phyloP scores from a whole-genome alignment of 2,797 vertebrate species.

The Gorsachius magnificus region DNA sequence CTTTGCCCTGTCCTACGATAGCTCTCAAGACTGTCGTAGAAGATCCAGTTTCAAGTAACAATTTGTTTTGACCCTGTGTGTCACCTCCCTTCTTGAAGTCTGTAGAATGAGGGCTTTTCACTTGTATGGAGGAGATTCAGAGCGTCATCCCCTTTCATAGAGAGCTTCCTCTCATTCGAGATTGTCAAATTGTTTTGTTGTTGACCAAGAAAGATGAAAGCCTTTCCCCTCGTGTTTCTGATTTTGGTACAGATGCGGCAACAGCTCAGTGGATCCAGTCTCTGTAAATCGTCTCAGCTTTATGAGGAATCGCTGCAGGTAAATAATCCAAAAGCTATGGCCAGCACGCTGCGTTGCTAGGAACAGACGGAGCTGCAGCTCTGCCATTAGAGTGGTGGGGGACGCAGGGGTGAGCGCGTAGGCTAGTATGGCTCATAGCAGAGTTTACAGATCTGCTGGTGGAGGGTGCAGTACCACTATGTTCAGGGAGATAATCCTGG shows the following conservation, averaged over 20 bases:
- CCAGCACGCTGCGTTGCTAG: accelerated
- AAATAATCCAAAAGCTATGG: accelerated
- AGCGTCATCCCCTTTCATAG: background rate
- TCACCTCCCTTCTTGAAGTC: background rate
- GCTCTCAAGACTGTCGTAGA: background rate
- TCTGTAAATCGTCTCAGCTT: slow-evolving; percentile 91
- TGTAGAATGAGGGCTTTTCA: background rate
- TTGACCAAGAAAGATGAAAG: background rate
- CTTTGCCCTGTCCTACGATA: background rate
- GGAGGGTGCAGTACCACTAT: background rate
- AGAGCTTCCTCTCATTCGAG: background rate
- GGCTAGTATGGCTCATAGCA: too few relatives aligned
- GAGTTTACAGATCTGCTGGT: background rate
- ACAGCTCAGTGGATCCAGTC: slow-evolving; percentile 83
- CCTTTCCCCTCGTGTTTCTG: background rate
- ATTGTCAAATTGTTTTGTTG: accelerated
- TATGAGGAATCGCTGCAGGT: slow-evolving; percentile 92
- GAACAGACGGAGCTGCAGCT: background rate
- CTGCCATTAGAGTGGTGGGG: background rate
- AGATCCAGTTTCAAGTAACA: background rate
- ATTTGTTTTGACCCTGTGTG: accelerated
- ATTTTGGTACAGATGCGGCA: slow-evolving; percentile 82
- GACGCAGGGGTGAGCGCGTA: background rate
- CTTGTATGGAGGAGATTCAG: background rate
- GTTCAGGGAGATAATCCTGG: background rate